Base-by-base conservation (phyloP, 2,888 invertebrate genomes). In the Anthophora plumipes region DNA sequence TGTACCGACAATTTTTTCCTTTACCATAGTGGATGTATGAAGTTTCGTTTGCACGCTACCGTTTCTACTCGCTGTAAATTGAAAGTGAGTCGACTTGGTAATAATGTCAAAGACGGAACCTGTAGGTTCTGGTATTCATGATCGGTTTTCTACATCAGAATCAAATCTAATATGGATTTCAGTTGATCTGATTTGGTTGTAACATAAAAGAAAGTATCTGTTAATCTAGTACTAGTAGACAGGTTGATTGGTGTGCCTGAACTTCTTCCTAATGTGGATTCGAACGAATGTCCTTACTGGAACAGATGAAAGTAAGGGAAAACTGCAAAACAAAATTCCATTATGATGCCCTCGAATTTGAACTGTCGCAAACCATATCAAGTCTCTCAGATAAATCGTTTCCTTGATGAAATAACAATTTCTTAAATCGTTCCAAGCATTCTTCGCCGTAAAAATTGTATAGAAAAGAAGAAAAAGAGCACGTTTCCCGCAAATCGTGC, bases 181-280 rank as follows among this genome's bases (percentile, higher is more conserved):
- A 66, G 7, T 11, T 22, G 22, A 39, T 66, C 66, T 66, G 66
- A 67, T 54, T 67, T 67, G 66, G 66, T 54, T 67, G 66, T 54
- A 54, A 67, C 66, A 67, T 25, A 52, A 54, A 67, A 25, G 66
- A 67, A 67, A 67, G 66, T 67, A 67, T 67, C 39, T 14, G 52
- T n/a, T 67, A 39, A 41, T 41, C 22, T 41, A 52, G 41, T 54
- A 41, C 39, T 17, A 17, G 52, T 7, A 17, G 52, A 67, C 66
- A 41, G 66, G 66, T 67, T 54, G 52, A 67, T 52, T 41, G 41
- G 66, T 54, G 20, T n/a, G n/a, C 41, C 50, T n/a, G 20, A 67
- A 39, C 25, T n/a, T 12, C 54, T 54, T 22, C 66, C 66, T 54
- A 67, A 67, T 54, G 22, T 11, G 50, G 64, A 39, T 39, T 52